Evolutionary conservation across 2,797 vertebrate genomes (phyloP).

Genomic region (Sebastes reedi): DNA sequence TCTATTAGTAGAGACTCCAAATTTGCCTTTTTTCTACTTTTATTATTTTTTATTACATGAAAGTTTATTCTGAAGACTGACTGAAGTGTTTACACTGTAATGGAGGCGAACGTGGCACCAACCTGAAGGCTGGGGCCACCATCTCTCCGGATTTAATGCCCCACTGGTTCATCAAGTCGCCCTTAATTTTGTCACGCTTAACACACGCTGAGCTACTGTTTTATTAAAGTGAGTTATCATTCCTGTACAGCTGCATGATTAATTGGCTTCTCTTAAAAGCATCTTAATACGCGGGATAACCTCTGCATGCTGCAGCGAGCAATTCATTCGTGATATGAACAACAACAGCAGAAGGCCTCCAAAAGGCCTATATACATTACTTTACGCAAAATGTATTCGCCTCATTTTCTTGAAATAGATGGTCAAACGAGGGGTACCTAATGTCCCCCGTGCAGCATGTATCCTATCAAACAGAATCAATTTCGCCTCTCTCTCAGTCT

Average conservation of each 20-base stretch:
- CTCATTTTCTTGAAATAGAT: conserved; percentile 77
- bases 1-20: neutral
- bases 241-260: conserved; percentile 36
- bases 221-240: conserved; percentile 30
- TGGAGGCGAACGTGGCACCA: neutral
- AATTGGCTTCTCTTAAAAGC: conserved; percentile 39
- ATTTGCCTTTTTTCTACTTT: neutral
- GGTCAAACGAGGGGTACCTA: conserved; percentile 77
- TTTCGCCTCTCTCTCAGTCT: conserved; percentile 77
- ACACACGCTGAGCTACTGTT: conserved; percentile 28
- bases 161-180: conserved; percentile 12
- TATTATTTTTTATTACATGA: neutral
- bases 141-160: neutral
- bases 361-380: conserved; percentile 60
- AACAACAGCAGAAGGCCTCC: conserved; percentile 44
- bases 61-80: neutral
- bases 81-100: neutral
- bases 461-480: conserved; percentile 78
- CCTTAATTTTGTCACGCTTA: conserved; percentile 28
- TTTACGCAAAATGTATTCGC: conserved; percentile 74
- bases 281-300: conserved; percentile 4
- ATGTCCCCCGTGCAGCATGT: conserved; percentile 75
- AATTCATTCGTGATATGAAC: conserved; percentile 39
- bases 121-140: neutral
- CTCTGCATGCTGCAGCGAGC: conserved; percentile 29